Evolutionary conservation across 2,888 invertebrate species (phyloP), one percentile per base, ranked within the genome.

Genomic region (Acanthosepion pharaonis): DNA sequence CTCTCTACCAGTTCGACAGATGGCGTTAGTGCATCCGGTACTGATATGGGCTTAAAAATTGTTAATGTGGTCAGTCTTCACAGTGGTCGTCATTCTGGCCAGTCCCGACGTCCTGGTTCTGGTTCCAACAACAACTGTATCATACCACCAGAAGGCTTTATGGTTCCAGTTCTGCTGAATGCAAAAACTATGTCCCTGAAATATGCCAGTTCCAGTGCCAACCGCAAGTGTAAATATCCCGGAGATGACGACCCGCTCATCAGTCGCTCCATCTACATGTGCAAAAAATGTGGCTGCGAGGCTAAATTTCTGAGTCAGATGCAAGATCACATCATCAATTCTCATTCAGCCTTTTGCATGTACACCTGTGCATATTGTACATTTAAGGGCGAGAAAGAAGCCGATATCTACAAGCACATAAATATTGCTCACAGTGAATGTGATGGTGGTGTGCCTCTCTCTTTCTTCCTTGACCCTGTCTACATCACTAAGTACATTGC

Each of bases 401-500:
- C 59, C 0, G 94, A 94, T 48, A 64, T 64, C 64, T 94, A 94
- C 33, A 64, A 55, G 33, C 94, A 94, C 42, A 94, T 94, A 55
- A 55, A 48, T 48, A 59, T 48, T 25, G 64, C 59, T 64, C 94
- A 94, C 59, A 28, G 53, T 33, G 94, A 94, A 42, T 64, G 59
- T 48, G 94, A 94, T 59, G 59, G 25, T 33, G 94, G 64, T 59
- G 94, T 94, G 48, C 94, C 94, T 94, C 59, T 94, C 25, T 94
- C 59, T n/a, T 64, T 94, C 64, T 94, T 55, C 64, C 64, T 94
- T 23, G 94, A 94, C 23, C 94, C 94, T 55, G 59, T 55, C 28
- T 94, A 94, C 94, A 94, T 94, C 42, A 64, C 94, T 42, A 94
- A 94, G 59, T 94, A 64, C 48, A 94, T 94, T 55, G 94, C 94